A percentile compares a stretch with the other conserved stretches of the same genome.
Evolutionary conservation across 2,888 invertebrate genomes (phyloP).

Genomic region (Barypeithes pellucidus): DNA sequence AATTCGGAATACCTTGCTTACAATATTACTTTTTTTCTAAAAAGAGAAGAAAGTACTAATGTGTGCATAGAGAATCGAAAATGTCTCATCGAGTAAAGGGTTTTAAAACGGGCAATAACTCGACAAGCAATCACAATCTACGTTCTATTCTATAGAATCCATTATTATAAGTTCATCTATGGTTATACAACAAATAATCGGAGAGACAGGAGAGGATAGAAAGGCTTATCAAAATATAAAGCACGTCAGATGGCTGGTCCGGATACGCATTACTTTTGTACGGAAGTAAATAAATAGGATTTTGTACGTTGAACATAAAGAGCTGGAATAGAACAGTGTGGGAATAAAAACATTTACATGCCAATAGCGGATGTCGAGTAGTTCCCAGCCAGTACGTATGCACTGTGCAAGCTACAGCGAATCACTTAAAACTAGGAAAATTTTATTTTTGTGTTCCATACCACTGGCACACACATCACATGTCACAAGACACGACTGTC

Average conservation of each 20-base stretch:
- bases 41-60: no score
- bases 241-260: conserved; percentile 6
- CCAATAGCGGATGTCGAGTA: neutral
- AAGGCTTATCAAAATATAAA: conserved; percentile 16
- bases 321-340: conserved; percentile 4
- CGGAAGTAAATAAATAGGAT: conserved; percentile 35
- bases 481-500: no score
- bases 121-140: neutral
- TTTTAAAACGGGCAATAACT: neutral
- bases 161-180: conserved; percentile 14
- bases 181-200: conserved; percentile 11
- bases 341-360: conserved; percentile 18
- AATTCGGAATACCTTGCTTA: no score
- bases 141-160: conserved; percentile 17
- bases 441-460: no score
- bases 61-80: no score
- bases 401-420: neutral
- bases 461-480: no score
- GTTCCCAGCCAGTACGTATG: neutral
- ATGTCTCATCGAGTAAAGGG: no score
- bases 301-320: conserved; percentile 24
- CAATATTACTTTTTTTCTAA: no score
- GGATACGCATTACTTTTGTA: conserved; percentile 32
- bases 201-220: conserved; percentile 12
- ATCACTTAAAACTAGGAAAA: neutral